Evolutionary conservation across 2,113 vertebrate species (phyloP).

Genomic region (Dicaeum eximium): DNA sequence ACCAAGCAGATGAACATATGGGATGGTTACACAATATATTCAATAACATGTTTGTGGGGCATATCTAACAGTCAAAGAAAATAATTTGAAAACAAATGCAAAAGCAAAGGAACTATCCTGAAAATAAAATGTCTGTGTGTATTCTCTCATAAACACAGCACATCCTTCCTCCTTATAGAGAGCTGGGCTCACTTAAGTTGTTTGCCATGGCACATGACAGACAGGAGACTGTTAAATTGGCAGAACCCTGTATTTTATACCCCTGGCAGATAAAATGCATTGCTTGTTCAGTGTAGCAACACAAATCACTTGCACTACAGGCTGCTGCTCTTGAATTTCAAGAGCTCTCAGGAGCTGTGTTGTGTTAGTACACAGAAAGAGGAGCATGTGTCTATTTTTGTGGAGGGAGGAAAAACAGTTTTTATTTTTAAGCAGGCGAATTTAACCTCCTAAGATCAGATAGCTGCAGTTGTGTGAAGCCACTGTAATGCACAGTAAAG

Average conservation of each 20-base stretch:
- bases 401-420: accelerated
- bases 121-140: not conserved
- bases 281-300: not conserved
- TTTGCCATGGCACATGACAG: not conserved
- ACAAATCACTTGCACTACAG: not conserved
- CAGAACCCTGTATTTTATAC: not conserved
- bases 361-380: not conserved
- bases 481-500: accelerated
- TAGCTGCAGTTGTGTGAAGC: not conserved
- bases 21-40: not conserved
- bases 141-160: not conserved
- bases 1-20: not conserved
- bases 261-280: not conserved
- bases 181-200: not conserved
- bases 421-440: not conserved
- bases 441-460: not conserved
- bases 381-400: accelerated
- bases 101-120: not conserved
- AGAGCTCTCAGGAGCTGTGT: not conserved
- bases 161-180: not conserved
- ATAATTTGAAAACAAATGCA: not conserved
- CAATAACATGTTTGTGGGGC: not conserved
- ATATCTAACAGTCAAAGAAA: not conserved
- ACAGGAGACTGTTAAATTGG: not conserved
- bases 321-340: not conserved